Conservation (phyloP, 1,140 invertebrate species). For the Rhagoletis pomonella region DNA sequence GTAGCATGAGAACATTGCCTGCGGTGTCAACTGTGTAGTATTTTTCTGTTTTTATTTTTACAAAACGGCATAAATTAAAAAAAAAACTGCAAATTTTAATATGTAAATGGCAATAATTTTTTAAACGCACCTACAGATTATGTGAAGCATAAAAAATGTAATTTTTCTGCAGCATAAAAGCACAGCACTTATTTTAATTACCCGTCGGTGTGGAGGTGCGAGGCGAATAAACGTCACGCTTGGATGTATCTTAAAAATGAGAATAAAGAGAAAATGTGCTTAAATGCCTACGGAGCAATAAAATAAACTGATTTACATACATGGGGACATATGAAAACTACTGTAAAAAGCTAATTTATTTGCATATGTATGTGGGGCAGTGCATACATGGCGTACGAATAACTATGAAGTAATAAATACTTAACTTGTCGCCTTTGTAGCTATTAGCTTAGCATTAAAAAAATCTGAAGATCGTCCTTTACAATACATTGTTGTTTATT, state of each 20-base stretch:
- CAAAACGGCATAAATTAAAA: not conserved
- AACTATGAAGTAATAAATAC: too few species aligned
- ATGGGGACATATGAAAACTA: too few species aligned
- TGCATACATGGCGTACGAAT: too few species aligned
- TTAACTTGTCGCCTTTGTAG: too few species aligned
- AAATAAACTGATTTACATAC: too few species aligned
- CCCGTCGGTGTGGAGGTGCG: not conserved
- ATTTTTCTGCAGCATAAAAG: not conserved
- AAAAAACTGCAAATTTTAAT: not conserved
- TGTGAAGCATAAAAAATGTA: not conserved
- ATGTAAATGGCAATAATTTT: not conserved
- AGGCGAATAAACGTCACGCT: not conserved
- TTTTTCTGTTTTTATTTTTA: not conserved
- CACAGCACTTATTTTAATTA: slow-evolving; percentile 6
- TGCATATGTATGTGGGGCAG: too few species aligned
- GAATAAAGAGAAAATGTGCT: not conserved
- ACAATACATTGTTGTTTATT: too few species aligned
- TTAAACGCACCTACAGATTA: not conserved
- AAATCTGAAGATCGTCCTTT: too few species aligned
- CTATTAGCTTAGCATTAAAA: too few species aligned
- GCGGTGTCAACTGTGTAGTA: not conserved
- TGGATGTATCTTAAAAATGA: not conserved
- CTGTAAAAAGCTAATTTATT: too few species aligned
- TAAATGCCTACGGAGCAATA: not conserved
- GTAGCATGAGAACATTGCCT: not conserved